Conservation (phyloP, 2,797 vertebrate genomes). For the Allobates femoralis region DNA sequence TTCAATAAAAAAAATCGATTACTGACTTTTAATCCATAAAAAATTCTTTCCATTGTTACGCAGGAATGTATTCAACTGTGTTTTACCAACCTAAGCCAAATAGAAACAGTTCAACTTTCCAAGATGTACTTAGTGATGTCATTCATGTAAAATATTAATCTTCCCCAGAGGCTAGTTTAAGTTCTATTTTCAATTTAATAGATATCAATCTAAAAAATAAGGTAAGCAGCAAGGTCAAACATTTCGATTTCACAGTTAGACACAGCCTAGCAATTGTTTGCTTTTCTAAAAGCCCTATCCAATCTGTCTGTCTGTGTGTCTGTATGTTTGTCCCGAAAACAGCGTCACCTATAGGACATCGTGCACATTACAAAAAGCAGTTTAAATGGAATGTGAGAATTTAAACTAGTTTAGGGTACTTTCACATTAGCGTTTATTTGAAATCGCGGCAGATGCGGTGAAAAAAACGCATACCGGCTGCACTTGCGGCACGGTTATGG, state of each 20-base stretch:
- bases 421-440: no score
- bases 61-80: constrained; percentile 7
- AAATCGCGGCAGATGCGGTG: no score
- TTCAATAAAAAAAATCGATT: not conserved
- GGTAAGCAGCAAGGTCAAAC: constrained; percentile 36
- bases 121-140: constrained; percentile 42
- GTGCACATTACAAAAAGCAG: no score
- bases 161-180: constrained; percentile 40
- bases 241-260: constrained; percentile 1
- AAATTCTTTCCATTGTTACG: constrained; percentile 14
- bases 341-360: no score
- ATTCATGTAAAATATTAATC: constrained; percentile 47
- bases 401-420: no score
- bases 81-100: constrained; percentile 27
- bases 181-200: constrained; percentile 51
- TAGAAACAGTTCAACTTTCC: constrained; percentile 39
- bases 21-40: no score
- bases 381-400: no score
- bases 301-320: no score
- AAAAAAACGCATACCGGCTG: no score
- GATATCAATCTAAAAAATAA: constrained; percentile 44
- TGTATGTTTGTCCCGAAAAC: no score
- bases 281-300: no score
- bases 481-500: no score
- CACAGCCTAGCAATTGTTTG: not conserved